Evolutionary conservation across 2,113 vertebrate species (phyloP).

Genomic region (Phylloscopus trochilus): DNA sequence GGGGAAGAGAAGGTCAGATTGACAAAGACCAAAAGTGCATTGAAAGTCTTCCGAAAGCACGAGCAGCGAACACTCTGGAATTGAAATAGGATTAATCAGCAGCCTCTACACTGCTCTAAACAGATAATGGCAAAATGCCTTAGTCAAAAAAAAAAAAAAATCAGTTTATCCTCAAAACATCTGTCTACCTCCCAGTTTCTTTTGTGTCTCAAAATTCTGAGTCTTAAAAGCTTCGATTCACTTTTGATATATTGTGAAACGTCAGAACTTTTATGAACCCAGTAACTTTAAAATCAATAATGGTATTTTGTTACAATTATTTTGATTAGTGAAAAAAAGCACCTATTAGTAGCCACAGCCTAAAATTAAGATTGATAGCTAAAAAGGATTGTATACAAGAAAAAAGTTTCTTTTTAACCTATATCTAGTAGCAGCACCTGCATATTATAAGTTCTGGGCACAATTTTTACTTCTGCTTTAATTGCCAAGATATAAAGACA

Average conservation of each 20-base stretch:
- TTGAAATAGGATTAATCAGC: not conserved
- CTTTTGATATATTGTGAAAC: slow-evolving; percentile 49
- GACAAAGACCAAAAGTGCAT: slow-evolving; percentile 65
- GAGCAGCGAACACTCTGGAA: slow-evolving; percentile 49
- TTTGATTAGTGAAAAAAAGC: not conserved
- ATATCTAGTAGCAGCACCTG: not conserved
- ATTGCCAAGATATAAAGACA: not conserved
- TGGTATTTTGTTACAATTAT: slow-evolving; percentile 33
- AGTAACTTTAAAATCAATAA: not conserved
- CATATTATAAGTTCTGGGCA: not conserved
- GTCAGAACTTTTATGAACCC: slow-evolving; percentile 31
- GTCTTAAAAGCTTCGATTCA: slow-evolving; percentile 31
- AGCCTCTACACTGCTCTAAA: slow-evolving; percentile 23
- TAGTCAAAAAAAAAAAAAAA: not conserved
- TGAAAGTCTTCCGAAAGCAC: slow-evolving; percentile 75
- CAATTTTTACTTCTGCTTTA: not conserved
- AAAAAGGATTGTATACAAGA: not conserved
- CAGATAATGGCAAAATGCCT: slow-evolving; percentile 22
- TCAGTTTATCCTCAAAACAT: slow-evolving; percentile 63
- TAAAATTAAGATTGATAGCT: not conserved
- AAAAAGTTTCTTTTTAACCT: not conserved
- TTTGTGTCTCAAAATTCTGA: slow-evolving; percentile 37
- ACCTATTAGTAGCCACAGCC: not conserved
- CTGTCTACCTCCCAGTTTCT: slow-evolving; percentile 72
- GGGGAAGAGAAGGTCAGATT: slow-evolving; percentile 50